These are phyloP conservation scores for Euproctis similis DNA, from an alignment of 2,888 invertebrate genomes.

Conservation along the genomic window DNA sequence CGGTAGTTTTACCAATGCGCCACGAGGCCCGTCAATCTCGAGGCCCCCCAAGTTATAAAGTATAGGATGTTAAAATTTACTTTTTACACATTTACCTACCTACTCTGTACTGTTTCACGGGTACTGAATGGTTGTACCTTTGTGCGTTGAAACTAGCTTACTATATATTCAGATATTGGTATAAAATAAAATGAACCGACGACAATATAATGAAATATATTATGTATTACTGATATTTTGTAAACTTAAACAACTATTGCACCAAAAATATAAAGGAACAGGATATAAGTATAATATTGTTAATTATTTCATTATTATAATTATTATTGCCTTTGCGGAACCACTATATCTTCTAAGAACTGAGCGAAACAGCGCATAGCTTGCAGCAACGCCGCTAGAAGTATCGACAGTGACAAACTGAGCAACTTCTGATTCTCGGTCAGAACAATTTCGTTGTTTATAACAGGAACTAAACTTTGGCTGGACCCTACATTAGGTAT, in stretches of 20 bases:
- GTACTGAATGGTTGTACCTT: too few species aligned
- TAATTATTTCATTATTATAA: conserved; percentile 5
- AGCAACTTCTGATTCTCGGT: conserved; percentile 71
- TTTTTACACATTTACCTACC: too few species aligned
- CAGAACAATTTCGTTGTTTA: conserved; percentile 58
- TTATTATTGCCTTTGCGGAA: conserved; percentile 59
- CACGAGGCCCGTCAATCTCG: too few species aligned
- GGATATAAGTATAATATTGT: conserved; percentile 25
- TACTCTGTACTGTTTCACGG: too few species aligned
- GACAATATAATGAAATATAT: conserved; percentile 60
- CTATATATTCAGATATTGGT: too few species aligned
- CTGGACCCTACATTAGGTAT: conserved; percentile 47
- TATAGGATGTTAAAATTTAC: too few species aligned
- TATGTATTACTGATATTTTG: conserved; percentile 43
- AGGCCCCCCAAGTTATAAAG: too few species aligned
- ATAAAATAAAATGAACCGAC: too few species aligned
- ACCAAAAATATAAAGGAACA: conserved; percentile 57
- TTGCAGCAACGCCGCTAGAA: conserved; percentile 77
- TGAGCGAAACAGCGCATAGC: conserved; percentile 79
- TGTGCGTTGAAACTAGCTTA: too few species aligned
- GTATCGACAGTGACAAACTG: conserved; percentile 76
- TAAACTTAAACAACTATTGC: conserved; percentile 54
- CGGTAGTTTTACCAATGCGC: too few species aligned
- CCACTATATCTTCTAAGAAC: conserved; percentile 75
- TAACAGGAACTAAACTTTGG: conserved; percentile 64